Evolutionary conservation across 2,113 vertebrate species (phyloP), one percentile per base, ranked within the genome.

Genomic region (Leptobrachium ailaonicum): DNA sequence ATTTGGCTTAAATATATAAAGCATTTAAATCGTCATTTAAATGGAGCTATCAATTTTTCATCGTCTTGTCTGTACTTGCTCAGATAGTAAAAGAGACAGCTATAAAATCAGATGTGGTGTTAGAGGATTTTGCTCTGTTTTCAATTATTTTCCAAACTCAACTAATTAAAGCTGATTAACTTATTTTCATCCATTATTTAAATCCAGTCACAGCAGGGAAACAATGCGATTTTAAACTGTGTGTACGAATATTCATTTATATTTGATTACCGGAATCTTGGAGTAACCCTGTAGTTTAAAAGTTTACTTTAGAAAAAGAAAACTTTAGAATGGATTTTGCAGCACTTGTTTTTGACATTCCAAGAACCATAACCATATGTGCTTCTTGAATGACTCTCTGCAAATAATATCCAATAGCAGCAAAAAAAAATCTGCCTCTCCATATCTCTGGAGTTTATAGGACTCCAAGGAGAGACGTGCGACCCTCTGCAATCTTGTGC

Each of bases 111-210:
- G 66, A 44, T 58, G 40, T 56, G 14, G 50, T 77, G 64, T 77
- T 58, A 69, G 50, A 56, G 66, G 47, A 43, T 77, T 77, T 77
- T 58, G 40, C 75, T 13, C 41, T 58, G 66, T 64, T 58, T 77
- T 66, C 75, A 77, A 77, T 77, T 77, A 77, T 69, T 77, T 77
- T 64, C 47, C 66, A 69, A 77, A 69, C 75, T 66, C 54, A 77
- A 77, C 69, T 77, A 77, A 77, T 77, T 77, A 77, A 77, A 77
- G 54, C 75, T 60, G 66, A 77, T 77, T 64, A 77, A 77, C 64
- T 77, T 69, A 64, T 44, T 44, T 77, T 77, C 66, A 77, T 77
- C 75, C 66, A 69, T 77, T 77, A 77, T 77, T 58, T 69, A 77
- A 69, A 77, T 77, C 66, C 75, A 6, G 75, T 69, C 69, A 43